Evolutionary conservation across 2,888 invertebrate genomes (phyloP).

Genomic region (Empis livida): DNA sequence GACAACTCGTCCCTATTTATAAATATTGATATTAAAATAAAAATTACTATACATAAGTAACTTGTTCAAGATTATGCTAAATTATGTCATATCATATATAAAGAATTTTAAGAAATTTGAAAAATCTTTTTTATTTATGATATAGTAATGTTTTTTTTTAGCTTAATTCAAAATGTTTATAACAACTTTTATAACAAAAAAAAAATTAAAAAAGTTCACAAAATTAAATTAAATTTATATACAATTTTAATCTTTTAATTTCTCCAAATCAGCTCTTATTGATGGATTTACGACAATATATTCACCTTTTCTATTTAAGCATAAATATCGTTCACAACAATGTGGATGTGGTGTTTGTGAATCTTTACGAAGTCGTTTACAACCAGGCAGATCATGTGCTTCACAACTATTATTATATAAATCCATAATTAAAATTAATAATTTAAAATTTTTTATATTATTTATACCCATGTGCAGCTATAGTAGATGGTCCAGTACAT

Average conservation of each 20-base stretch:
- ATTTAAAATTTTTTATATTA: not conserved
- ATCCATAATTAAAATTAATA: not conserved
- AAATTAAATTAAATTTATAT: too few species aligned
- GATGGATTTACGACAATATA: not conserved
- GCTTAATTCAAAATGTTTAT: too few species aligned
- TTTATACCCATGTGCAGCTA: not conserved
- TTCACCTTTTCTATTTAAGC: not conserved
- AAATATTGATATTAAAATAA: too few species aligned
- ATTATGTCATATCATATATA: too few species aligned
- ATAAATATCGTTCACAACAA: constrained; percentile 1
- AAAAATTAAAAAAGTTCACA: too few species aligned
- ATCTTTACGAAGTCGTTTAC: not conserved
- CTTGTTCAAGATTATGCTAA: too few species aligned
- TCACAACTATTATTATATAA: not conserved
- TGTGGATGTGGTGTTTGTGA: not conserved
- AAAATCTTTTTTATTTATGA: too few species aligned
- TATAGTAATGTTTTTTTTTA: too few species aligned
- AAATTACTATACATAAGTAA: too few species aligned
- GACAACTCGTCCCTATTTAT: too few species aligned
- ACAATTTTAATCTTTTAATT: not conserved
- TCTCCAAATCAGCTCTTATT: not conserved
- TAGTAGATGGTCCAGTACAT: not conserved
- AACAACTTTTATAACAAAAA: too few species aligned
- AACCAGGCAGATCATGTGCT: not conserved
- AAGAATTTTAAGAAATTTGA: too few species aligned